Base-by-base conservation (phyloP, 2,113 vertebrate genomes). In the Pterophyllum scalare region DNA sequence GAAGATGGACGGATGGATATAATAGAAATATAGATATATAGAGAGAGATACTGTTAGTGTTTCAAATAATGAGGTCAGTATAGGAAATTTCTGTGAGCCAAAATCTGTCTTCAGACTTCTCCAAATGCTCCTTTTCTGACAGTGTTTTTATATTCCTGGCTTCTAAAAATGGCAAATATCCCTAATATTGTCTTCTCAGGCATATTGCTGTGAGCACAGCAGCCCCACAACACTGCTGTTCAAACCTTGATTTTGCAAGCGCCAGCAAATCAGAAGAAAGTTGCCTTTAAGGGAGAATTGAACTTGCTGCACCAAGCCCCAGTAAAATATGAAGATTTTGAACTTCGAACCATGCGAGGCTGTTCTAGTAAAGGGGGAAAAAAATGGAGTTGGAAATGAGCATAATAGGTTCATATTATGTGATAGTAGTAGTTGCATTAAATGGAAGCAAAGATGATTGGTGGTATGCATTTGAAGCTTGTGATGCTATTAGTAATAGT, bases 391-490 rank as follows among this genome's bases (percentile, higher is more conserved):
- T 31, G 43, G 67, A 72, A 13, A 72, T 19, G 0, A 1, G 26
- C 49, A 2, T 52, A 72, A 52, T 72, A 52, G 11, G 19, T n/a
- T 19, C 0, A 2, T 20, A 0, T 72, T 72, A 72, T 52, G 26
- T 52, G 67, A 52, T 54, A 19, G 17, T 72, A 1, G 22, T 43
- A 52, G 46, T 54, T 54, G 67, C 52, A 54, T 54, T 31, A 52
- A 52, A 52, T 31, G 17, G 43, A 31, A 72, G 46, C 3, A 1
- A 49, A 70, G 65, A 19, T 54, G 26, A 33, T 26, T 52, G 65
- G 46, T 52, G 0, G 67, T 54, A 26, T 54, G 67, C 43, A 52
- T 70, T 10, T 70, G 12, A 52, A 20, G 65, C 46, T 72, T 72
- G 46, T 72, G 26, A 52, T 0, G 0, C 26, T 54, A 14, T 54